phyloP scores from a whole-genome alignment of 2,113 vertebrate genomes.

The Paratilapia polleni region DNA sequence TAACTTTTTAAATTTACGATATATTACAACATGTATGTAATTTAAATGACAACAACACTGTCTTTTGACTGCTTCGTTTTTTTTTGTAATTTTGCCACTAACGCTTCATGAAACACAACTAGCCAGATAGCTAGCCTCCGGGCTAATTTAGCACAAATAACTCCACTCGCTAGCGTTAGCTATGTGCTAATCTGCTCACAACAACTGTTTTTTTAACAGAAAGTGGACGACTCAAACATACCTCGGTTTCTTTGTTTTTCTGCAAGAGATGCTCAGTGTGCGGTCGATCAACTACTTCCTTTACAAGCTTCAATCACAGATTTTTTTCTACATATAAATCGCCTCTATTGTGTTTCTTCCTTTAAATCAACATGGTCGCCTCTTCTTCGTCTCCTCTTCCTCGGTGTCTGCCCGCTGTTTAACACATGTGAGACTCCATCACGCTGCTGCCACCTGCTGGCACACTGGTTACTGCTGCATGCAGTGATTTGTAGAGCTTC shows the following conservation, averaged over 20 bases:
- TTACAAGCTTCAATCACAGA: conserved; percentile 13
- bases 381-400: conserved; percentile 68
- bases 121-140: conserved; percentile 10
- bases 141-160: conserved; percentile 52
- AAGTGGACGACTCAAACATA: conserved; percentile 22
- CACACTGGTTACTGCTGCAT: background rate
- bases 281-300: conserved; percentile 9
- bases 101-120: background rate
- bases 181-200: conserved; percentile 33
- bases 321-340: conserved; percentile 64
- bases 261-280: conserved; percentile 11
- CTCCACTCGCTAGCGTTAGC: conserved; percentile 58
- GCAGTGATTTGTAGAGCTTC: too few relatives aligned
- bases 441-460: conserved; percentile 41
- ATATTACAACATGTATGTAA: accelerated
- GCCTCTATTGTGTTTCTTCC: conserved; percentile 80
- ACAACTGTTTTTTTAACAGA: background rate
- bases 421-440: background rate
- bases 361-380: conserved; percentile 82
- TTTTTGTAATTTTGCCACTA: background rate
- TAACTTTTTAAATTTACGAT: accelerated
- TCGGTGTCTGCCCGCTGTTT: conserved; percentile 45
- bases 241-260: conserved; percentile 43
- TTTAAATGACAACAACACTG: accelerated
- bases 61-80: accelerated